Evolutionary conservation across 2,888 invertebrate species (phyloP), one percentile per base, ranked within the genome.

Genomic region (Crepidodera aurea): DNA sequence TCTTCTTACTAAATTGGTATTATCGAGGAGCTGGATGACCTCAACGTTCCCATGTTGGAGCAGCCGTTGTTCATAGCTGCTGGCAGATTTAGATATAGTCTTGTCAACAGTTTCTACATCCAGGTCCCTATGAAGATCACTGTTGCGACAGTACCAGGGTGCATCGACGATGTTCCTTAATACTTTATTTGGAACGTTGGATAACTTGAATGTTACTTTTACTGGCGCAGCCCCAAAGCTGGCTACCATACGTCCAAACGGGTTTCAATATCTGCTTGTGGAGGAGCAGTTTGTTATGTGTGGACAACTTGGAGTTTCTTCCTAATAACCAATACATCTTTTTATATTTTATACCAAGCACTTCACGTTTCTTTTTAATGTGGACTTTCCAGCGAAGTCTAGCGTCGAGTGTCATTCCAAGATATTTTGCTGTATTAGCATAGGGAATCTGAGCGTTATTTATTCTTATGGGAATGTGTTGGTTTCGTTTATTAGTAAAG

Each of bases 151-250:
- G 34, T 65, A 65, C 67, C 67, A 62, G 32, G 60, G 53, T 19
- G 53, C 58, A 57, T 65, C 22, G 2, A 27, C 29, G 13, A 56
- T 44, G 56, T 46, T 50, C 18, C 50, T 57, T 57, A 34, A n/a
- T 34, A 57, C 53, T 60, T 62, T 57, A 37, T 64, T 65, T 37
- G 29, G 50, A 50, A 10, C 48, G 10, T 15, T 50, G 39, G n/a
- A 56, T 44, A 37, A 64, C 82, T 6, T 19, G 32, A 2, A 32
- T 19, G 29, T 50, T 50, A 15, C 25, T 27, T 27, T 50, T 12
- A n/a, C 29, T 50, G 29, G 29, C 13, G 5, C 50, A 27, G 25
- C n/a, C n/a, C n/a, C n/a, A n/a, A n/a, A n/a, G n/a, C 27, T 29
- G 8, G 8, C 25, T 22, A 22, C 29, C 22, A 13, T 34, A 34